Evolutionary conservation across 2,888 invertebrate genomes (phyloP), one percentile per base, ranked within the genome.

Genomic region (Cantharis rustica): DNA sequence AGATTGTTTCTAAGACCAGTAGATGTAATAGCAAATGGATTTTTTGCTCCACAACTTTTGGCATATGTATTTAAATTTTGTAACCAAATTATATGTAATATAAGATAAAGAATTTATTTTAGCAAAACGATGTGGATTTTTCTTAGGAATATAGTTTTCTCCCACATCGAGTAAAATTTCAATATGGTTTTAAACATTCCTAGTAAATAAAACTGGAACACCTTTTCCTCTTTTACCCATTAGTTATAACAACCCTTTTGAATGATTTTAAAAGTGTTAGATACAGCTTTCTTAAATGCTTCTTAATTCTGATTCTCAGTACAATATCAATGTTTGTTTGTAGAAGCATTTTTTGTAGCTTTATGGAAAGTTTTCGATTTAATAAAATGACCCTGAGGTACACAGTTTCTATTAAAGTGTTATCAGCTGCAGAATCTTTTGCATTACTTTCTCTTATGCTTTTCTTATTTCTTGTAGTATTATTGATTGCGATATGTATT

Each of bases 1-100:
- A 84, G 75, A 69, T 83, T 83, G 71, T 84, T 84, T 17, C 83
- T 70, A 20, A 84, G 70, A 68, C 72, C 78, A n/a, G 82, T 84
- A 7, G 76, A 77, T 10, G 82, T 84, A 20, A 83, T 68, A 4
- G 82, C 80, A 15, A 68, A 62, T 63, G 82, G 81, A 75, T 83
- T 81, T 79, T 83, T 81, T 26, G 81, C 80, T n/a, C 81, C 82
- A 26, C 66, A n/a, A n/a, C n/a, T n/a, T n/a, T n/a, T n/a, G 79
- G 9, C 66, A 31, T 27, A 11, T 62, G 81, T 81, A 15, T 69
- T 73, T 15, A 27, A 62, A 82, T 74, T 78, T 83, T 81, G 62
- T 83, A 83, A 16, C 82, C 82, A n/a, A 72, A 20, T 62, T 66
- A 84, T 79, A 16, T 78, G 75, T n/a, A n/a, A n/a, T n/a, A n/a